Conservation (phyloP, 2,888 invertebrate species). For the Sphaeridia pumilis region DNA sequence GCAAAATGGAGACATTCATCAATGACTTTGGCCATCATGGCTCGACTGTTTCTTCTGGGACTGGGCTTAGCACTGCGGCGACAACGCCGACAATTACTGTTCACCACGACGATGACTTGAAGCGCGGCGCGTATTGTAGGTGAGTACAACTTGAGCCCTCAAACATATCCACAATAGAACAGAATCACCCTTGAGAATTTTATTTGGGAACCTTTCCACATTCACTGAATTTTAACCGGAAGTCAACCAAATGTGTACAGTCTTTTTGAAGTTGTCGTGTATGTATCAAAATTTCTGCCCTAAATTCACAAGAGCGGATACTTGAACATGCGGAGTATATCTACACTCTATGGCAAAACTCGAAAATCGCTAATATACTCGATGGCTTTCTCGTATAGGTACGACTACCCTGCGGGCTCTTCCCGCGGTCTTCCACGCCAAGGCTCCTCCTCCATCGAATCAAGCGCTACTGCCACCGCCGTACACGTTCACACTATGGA, state of each 20-base stretch:
- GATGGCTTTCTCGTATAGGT: no score
- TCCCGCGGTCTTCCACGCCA: constrained; percentile 37
- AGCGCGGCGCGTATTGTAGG: constrained; percentile 35
- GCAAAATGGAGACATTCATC: constrained; percentile 49
- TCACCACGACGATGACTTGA: constrained; percentile 6
- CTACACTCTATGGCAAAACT: no score
- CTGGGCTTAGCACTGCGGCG: constrained; percentile 36
- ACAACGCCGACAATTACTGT: constrained; percentile 35
- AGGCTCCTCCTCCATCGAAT: constrained; percentile 54
- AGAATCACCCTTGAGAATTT: constrained; percentile 7
- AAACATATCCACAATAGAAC: neutral
- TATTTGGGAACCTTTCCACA: neutral
- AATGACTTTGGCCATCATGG: constrained; percentile 45
- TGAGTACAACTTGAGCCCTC: constrained; percentile 40
- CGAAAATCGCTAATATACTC: no score
- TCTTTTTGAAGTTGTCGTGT: neutral
- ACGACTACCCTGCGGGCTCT: constrained; percentile 29
- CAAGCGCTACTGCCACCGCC: constrained; percentile 41
- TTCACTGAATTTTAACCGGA: neutral
- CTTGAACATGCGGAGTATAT: no score
- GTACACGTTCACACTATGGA: constrained; percentile 73
- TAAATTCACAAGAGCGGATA: no score
- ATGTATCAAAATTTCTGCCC: no score
- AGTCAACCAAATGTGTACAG: neutral
- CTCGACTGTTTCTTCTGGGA: constrained; percentile 39